phyloP scores from a whole-genome alignment of 2,888 invertebrate species.

The Brachycybe producta region DNA sequence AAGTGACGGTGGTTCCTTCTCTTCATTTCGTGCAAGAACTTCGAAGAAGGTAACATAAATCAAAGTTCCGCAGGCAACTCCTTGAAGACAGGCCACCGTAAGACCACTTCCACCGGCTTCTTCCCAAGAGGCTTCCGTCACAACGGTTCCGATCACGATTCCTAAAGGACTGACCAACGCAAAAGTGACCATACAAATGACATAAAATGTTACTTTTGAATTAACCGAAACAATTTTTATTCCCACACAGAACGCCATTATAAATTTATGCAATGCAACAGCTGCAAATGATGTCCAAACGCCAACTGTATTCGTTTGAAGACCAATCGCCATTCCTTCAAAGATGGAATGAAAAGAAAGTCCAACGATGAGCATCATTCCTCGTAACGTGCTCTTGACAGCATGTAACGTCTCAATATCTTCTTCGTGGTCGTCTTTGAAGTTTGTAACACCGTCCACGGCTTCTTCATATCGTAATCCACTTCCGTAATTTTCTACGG shows the following conservation, averaged over 20 bases:
- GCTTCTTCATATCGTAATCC: not conserved
- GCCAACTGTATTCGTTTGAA: slow-evolving; percentile 55
- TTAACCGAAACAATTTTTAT: slow-evolving; percentile 62
- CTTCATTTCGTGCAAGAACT: slow-evolving; percentile 46
- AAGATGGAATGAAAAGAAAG: slow-evolving; percentile 74
- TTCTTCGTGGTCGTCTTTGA: not conserved
- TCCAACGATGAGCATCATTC: slow-evolving; percentile 62
- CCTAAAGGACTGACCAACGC: slow-evolving; percentile 68
- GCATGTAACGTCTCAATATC: slow-evolving; percentile 5
- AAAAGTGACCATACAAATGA: slow-evolving; percentile 56
- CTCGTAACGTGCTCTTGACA: slow-evolving; percentile 39
- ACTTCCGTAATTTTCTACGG: not conserved
- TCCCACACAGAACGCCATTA: slow-evolving; percentile 77
- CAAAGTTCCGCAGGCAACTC: slow-evolving; percentile 80
- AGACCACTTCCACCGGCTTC: not conserved
- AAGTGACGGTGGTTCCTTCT: not conserved
- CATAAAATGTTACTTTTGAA: slow-evolving; percentile 42
- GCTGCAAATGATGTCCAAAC: slow-evolving; percentile 71
- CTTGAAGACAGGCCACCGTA: slow-evolving; percentile 44
- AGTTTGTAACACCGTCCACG: no score
- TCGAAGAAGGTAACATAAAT: slow-evolving; percentile 96
- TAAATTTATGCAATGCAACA: slow-evolving; percentile 69
- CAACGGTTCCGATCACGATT: slow-evolving; percentile 55
- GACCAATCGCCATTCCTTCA: slow-evolving; percentile 69
- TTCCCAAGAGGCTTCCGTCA: slow-evolving; percentile 30